A percentile compares a stretch with the other conserved stretches of the same genome.
Conservation (phyloP, 2,113 vertebrate genomes). For the Heterocephalus glaber region DNA sequence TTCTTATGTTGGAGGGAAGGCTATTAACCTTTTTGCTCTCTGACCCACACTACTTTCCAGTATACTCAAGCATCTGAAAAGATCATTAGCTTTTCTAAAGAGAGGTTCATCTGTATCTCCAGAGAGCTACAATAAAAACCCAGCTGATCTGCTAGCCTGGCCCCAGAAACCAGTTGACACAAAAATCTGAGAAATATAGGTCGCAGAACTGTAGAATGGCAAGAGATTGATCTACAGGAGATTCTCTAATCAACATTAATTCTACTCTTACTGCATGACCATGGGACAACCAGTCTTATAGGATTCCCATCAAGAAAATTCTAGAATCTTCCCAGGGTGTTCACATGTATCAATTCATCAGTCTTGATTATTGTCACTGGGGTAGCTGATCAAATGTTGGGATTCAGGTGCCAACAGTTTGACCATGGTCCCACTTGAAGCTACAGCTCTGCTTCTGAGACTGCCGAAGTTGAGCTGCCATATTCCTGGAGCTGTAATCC, state of each 20-base stretch:
- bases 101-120: neutral
- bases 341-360: neutral
- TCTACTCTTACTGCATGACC: neutral
- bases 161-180: neutral
- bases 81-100: neutral
- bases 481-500: neutral
- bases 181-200: neutral
- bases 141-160: neutral
- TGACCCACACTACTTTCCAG: neutral
- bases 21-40: neutral
- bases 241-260: neutral
- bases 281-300: neutral
- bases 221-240: neutral
- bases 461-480: fast-evolving
- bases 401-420: neutral
- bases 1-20: neutral
- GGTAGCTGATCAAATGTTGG: neutral
- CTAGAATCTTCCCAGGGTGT: neutral
- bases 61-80: neutral
- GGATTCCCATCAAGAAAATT: neutral
- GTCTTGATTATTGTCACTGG: neutral
- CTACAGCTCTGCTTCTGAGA: neutral
- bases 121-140: neutral
- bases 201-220: neutral
- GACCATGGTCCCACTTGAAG: neutral